Evolutionary conservation across 2,888 invertebrate genomes (phyloP), one percentile per base, ranked within the genome.

Genomic region (Phasia obesa): DNA sequence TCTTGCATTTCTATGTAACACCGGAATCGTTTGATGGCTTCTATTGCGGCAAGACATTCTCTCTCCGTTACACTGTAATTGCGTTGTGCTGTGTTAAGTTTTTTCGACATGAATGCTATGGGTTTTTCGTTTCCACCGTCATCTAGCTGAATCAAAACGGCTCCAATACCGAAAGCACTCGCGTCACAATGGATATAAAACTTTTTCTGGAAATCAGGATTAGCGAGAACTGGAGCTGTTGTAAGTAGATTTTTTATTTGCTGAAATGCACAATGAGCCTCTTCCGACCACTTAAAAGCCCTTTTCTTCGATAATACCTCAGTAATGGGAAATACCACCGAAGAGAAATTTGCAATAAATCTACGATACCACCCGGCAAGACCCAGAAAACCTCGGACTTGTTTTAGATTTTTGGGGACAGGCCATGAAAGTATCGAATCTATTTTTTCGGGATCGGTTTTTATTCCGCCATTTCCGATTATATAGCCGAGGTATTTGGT

Each of bases 1-100:
- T 64, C 42, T 31, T 47, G 55, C 6, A 57, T 4, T 19, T 31
- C 55, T 3, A 57, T 4, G 15, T 31, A 31, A n/a, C n/a, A n/a
- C n/a, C n/a, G n/a, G n/a, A n/a, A n/a, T n/a, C n/a, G n/a, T n/a
- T n/a, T n/a, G n/a, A n/a, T n/a, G n/a, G n/a, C n/a, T n/a, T n/a
- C n/a, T n/a, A n/a, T n/a, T n/a, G n/a, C n/a, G 0, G 70, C 77
- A 2, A 77, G 44, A 31, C 70, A 77, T 21, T 70, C 70, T 7
- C 47, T 38, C 23, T 77, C 77, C 1, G 69, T 70, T 1, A 70
- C 69, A 15, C 59, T 67, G 23, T 76, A 76, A 15, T 67, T 76
- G 11, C 47, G 25, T 9, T 76, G 67, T 0, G 57, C 44, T 0
- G 27, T 35, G 13, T 67, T 67, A 3, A 75, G 5, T 27, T 76